Evolutionary conservation across 2,888 invertebrate genomes (phyloP).

Genomic region (Exephanes ischioxanthus): DNA sequence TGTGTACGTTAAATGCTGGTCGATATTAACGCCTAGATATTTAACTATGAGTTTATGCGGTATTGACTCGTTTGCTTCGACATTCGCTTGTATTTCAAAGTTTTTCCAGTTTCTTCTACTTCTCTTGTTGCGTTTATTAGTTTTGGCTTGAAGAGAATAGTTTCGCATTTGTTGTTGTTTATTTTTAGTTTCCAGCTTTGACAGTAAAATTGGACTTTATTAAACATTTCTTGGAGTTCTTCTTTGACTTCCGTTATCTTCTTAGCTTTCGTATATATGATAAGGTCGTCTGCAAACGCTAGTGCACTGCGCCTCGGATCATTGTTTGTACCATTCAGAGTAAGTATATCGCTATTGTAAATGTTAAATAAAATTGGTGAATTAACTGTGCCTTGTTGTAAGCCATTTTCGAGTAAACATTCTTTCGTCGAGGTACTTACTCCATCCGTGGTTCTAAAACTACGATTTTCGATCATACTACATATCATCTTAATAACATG

Average conservation of each 20-base stretch:
- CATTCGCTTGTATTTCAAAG: slow-evolving; percentile 26
- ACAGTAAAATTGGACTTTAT: slow-evolving; percentile 13
- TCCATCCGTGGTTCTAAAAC: neutral
- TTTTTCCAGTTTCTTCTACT: slow-evolving; percentile 34
- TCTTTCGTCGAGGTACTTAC: neutral
- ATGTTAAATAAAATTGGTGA: neutral
- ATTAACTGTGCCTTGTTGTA: slow-evolving; percentile 59
- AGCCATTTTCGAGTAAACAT: slow-evolving; percentile 36
- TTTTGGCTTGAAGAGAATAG: slow-evolving; percentile 42
- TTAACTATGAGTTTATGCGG: slow-evolving; percentile 41
- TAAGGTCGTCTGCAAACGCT: slow-evolving; percentile 65
- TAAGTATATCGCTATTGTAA: slow-evolving; percentile 46
- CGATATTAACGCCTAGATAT: slow-evolving; percentile 53
- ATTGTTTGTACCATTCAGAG: slow-evolving; percentile 28
- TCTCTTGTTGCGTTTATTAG: neutral
- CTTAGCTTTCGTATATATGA: slow-evolving; percentile 52
- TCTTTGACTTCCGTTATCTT: slow-evolving; percentile 12
- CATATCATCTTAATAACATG: slow-evolving; percentile 53
- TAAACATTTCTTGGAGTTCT: slow-evolving; percentile 25
- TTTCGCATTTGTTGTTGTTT: slow-evolving; percentile 41
- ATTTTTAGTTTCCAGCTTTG: slow-evolving; percentile 55
- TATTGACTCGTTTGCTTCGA: slow-evolving; percentile 2
- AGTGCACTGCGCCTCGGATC: slow-evolving; percentile 33
- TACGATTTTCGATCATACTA: slow-evolving; percentile 46
- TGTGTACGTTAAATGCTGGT: slow-evolving; percentile 34